Evolutionary conservation across 2,888 invertebrate species (phyloP).

Genomic region (Stegophylla sp.): DNA sequence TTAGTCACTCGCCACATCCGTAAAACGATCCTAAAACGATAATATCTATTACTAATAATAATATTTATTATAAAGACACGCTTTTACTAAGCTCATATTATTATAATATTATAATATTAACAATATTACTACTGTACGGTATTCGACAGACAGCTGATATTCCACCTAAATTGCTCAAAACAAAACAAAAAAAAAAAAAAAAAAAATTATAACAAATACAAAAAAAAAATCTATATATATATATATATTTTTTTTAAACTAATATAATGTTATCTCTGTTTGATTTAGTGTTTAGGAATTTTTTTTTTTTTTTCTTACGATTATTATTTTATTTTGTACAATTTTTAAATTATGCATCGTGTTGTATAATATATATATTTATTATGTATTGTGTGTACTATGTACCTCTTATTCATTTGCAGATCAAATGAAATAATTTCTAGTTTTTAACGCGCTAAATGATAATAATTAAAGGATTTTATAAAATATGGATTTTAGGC

Average conservation of each 20-base stretch:
- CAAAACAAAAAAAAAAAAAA: constrained; percentile 13
- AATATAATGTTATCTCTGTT: constrained; percentile 39
- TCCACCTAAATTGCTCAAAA: constrained; percentile 53
- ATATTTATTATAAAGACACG: constrained; percentile 7
- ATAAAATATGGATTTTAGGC: not conserved
- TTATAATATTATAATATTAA: not conserved
- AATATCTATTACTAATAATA: constrained; percentile 34
- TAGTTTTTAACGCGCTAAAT: not conserved
- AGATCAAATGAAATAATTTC: constrained; percentile 21
- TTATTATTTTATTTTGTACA: constrained; percentile 50
- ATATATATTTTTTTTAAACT: constrained; percentile 48
- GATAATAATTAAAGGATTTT: constrained; percentile 2
- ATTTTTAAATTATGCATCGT: constrained; percentile 49
- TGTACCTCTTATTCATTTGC: not conserved
- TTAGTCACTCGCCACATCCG: not conserved
- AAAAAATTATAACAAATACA: not conserved
- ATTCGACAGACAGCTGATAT: constrained; percentile 12
- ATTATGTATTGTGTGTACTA: too few relatives aligned
- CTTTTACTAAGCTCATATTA: not conserved
- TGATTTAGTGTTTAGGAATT: constrained; percentile 9
- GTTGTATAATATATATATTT: constrained; percentile 27
- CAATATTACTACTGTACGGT: not conserved
- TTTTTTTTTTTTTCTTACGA: constrained; percentile 5
- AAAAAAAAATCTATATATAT: not conserved
- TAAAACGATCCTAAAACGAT: constrained; percentile 21